Evolutionary conservation across 37 sponge, comb jelly and placozoan genomes (phyloP).

Genomic region (Aplysina aerophoba): DNA sequence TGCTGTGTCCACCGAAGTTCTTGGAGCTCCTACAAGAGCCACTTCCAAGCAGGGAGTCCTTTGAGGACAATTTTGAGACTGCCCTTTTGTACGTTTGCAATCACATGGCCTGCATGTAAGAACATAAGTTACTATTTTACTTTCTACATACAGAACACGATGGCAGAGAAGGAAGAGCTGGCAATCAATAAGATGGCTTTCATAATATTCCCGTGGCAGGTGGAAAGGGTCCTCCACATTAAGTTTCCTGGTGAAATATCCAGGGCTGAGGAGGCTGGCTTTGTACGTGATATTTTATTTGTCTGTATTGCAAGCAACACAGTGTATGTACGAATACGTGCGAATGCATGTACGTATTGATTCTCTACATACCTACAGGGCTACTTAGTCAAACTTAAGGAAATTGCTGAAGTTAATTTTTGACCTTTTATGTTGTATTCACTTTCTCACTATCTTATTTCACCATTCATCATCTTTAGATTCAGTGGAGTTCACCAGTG

Average conservation of each 20-base stretch:
- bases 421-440: slow-evolving; percentile 6
- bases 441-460: too few relatives aligned
- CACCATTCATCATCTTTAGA: too few relatives aligned
- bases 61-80: slow-evolving; percentile 7
- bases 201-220: slow-evolving; percentile 12
- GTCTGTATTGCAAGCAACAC: slow-evolving; percentile 53
- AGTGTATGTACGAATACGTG: slow-evolving; percentile 11
- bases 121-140: slow-evolving; percentile 1
- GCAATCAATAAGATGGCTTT: not conserved
- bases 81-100: slow-evolving; percentile 7
- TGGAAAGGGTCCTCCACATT: slow-evolving; percentile 3
- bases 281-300: not conserved
- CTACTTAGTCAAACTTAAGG: slow-evolving; percentile 5
- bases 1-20: slow-evolving; percentile 8
- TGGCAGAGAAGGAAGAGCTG: slow-evolving; percentile 4
- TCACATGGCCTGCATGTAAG: slow-evolving; percentile 12
- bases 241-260: slow-evolving; percentile 89
- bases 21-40: slow-evolving; percentile 5
- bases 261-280: slow-evolving; percentile 13
- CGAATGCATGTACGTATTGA: not conserved
- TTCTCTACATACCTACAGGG: not conserved
- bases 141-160: slow-evolving; percentile 11
- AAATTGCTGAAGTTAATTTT: not conserved
- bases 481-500: too few relatives aligned
- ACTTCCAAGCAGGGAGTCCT: not conserved